Base-by-base conservation (phyloP, 2,888 invertebrate genomes). In the Encarsia formosa region DNA sequence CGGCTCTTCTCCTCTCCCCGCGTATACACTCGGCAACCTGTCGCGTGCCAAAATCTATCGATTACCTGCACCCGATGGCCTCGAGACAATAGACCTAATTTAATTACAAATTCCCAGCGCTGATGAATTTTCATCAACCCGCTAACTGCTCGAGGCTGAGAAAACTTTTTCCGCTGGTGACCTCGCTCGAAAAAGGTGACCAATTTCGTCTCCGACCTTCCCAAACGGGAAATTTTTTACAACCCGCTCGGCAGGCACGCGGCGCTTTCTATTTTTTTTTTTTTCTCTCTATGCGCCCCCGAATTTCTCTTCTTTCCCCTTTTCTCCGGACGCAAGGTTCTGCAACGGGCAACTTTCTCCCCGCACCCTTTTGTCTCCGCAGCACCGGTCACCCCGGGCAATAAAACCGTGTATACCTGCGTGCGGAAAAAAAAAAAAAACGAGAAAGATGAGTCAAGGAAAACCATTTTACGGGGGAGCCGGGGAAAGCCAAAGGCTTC, bases 11-110 rank as follows among this genome's bases (percentile, higher is more conserved):
- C 42, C 9, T 16, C 18, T 40, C 22, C 26, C 13, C 11, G 3
- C 11, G 5, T 43, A 15, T 43, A 26, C 67, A 67, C 66, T 65
- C 65, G 62, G 66, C n/a, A 66, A 47, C 62, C 62, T 70, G 73
- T 73, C 73, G 73, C 73, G 73, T 73, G 73, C 73, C 73, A 61
- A 63, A 65, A 49, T 62, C 65, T 64, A 67, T 70, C 69, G n/a
- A n/a, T n/a, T n/a, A n/a, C n/a, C n/a, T n/a, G n/a, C n/a, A n/a
- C n/a, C n/a, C n/a, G n/a, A n/a, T n/a, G n/a, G n/a, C n/a, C n/a
- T n/a, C n/a, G n/a, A n/a, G n/a, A n/a, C n/a, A n/a, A n/a, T n/a
- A n/a, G n/a, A n/a, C n/a, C n/a, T n/a, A n/a, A n/a, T n/a, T n/a
- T n/a, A n/a, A n/a, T n/a, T n/a, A n/a, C n/a, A n/a, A n/a, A n/a